These are phyloP conservation scores for Calliphora vicina DNA, from an alignment of 1,140 invertebrate species.

Conservation along the genomic window DNA sequence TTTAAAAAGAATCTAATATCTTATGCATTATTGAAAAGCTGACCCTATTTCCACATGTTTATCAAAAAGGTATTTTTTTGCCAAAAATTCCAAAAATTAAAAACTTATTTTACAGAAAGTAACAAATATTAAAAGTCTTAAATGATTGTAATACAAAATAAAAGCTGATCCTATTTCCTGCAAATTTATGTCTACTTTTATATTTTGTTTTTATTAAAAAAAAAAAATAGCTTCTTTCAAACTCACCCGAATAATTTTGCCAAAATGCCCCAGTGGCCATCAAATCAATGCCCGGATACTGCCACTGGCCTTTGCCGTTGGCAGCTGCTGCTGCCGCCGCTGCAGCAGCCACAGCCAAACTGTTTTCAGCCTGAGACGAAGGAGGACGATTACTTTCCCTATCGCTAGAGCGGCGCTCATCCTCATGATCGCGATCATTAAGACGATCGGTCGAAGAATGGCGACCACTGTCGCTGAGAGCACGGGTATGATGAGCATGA, in stretches of 20 bases:
- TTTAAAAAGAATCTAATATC: no score
- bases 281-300: conserved; percentile 77
- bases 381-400: conserved; percentile 62
- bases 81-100: no score
- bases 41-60: no score
- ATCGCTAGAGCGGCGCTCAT: conserved; percentile 25
- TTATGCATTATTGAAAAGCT: no score
- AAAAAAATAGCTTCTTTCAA: no score
- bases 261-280: conserved; percentile 83
- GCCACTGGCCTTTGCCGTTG: conserved; percentile 68
- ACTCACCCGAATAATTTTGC: conserved; percentile 87
- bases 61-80: no score
- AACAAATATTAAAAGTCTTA: no score
- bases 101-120: no score
- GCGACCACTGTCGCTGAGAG: conserved; percentile 20
- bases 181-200: no score
- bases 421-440: conserved; percentile 49
- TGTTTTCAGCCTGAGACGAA: conserved; percentile 45
- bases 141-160: no score
- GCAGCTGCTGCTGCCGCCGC: conserved; percentile 57
- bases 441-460: conserved; percentile 44
- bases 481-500: conserved; percentile 58
- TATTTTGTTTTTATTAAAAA: no score
- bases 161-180: no score
- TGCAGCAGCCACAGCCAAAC: conserved; percentile 47